These are phyloP conservation scores for Pollenia angustigena DNA, from an alignment of 2,888 invertebrate genomes.

Conservation along the genomic window DNA sequence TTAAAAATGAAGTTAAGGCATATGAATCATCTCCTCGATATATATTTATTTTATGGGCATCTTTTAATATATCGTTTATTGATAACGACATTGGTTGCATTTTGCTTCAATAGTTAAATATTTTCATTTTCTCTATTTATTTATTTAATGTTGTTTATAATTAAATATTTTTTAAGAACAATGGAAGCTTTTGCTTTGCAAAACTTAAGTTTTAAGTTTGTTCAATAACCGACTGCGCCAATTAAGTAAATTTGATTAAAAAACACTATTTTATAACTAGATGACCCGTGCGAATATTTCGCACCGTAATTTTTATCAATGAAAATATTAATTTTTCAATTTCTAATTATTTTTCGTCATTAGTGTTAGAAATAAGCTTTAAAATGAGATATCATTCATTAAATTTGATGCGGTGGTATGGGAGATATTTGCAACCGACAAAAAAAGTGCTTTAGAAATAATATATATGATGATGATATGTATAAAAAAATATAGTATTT, in stretches of 20 bases:
- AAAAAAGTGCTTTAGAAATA: no score
- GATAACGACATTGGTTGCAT: neutral
- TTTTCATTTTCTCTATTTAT: neutral
- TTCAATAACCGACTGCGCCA: neutral
- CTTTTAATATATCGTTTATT: slow-evolving; percentile 14
- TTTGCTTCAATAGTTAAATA: neutral
- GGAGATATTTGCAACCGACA: no score
- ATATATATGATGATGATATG: no score
- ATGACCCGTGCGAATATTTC: no score
- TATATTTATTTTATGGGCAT: slow-evolving; percentile 27
- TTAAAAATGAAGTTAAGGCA: slow-evolving; percentile 35
- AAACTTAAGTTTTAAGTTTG: neutral
- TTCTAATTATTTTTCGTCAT: no score
- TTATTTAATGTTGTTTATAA: neutral
- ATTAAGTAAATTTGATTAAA: neutral
- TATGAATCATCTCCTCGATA: slow-evolving; percentile 28
- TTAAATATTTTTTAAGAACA: neutral
- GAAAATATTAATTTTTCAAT: no score
- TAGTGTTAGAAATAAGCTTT: no score
- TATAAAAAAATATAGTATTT: no score
- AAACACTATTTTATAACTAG: neutral
- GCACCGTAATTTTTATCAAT: no score
- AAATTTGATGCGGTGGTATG: no score
- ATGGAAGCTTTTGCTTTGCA: neutral
- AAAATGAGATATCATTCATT: no score